Evolutionary conservation across 2,888 invertebrate genomes (phyloP), one percentile per base, ranked within the genome.

Genomic region (Clunio marinus): DNA sequence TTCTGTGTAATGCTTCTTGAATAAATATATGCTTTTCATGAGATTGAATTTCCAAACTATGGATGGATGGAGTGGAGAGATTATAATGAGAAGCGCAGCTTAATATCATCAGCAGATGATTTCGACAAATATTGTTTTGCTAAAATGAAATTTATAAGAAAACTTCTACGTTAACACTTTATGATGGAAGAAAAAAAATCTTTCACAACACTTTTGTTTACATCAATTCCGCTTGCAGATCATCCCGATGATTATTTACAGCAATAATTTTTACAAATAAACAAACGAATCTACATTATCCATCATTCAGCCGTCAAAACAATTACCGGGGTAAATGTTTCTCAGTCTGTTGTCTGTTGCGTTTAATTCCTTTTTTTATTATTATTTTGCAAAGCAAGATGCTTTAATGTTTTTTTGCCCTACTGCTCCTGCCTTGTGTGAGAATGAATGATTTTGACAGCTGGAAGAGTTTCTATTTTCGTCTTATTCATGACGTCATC

Each of bases 371-470:
- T n/a, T n/a, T n/a, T n/a, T n/a, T n/a, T n/a, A n/a, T n/a, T n/a
- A n/a, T n/a, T n/a, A n/a, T n/a, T n/a, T n/a, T n/a, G n/a, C n/a
- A n/a, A n/a, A n/a, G n/a, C n/a, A n/a, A n/a, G n/a, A n/a, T n/a
- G n/a, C n/a, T n/a, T n/a, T n/a, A n/a, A n/a, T n/a, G n/a, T n/a
- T 7, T 7, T 32, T 8, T 22, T 13, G 20, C 51, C 13, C 51
- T 15, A 17, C 24, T 22, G 51, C 51, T 22, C 17, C 4, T 13
- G 3, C n/a, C 8, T 24, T 51, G 4, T 22, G n/a, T 17, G 46
- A 65, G 41, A 65, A 65, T 65, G 63, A 65, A 25, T 65, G 63
- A 65, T 65, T 65, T 65, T 65, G 63, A 65, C 63, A 65, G 63
- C 63, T 65, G 63, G 41, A 51, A 20, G 24, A 51, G 4, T 27